Evolutionary conservation across 2,113 vertebrate species (phyloP).

Genomic region (Plestiodon gilberti): DNA sequence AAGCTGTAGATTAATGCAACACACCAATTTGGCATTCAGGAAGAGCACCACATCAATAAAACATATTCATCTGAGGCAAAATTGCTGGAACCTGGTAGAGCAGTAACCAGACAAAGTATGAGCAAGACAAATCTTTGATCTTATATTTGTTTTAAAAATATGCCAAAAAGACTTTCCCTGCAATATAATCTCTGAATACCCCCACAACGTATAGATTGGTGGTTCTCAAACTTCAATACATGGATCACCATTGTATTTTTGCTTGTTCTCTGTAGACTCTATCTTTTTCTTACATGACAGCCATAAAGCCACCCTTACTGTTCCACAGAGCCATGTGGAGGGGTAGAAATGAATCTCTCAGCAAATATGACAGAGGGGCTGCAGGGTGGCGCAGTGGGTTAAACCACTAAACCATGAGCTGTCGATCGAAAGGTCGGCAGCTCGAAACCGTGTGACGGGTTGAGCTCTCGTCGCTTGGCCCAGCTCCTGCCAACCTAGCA

Average conservation of each 20-base stretch:
- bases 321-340: background rate
- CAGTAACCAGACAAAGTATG: background rate
- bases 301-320: background rate
- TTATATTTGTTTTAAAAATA: constrained; percentile 5
- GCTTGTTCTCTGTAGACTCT: background rate
- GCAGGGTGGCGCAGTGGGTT: no score
- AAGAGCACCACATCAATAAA: background rate
- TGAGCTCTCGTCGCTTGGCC: no score
- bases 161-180: constrained; percentile 1
- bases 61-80: background rate
- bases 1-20: background rate
- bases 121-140: constrained; percentile 18
- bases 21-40: background rate
- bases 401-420: no score
- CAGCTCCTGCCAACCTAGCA: no score
- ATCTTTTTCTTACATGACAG: background rate
- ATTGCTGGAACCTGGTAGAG: background rate
- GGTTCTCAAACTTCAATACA: background rate
- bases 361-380: background rate
- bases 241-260: background rate
- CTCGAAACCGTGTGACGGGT: no score
- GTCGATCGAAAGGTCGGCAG: no score
- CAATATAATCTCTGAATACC: background rate
- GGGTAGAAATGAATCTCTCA: no score
- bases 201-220: background rate